Conservation (phyloP, 2,888 invertebrate genomes). For the Leptinotarsa peninsularis region DNA sequence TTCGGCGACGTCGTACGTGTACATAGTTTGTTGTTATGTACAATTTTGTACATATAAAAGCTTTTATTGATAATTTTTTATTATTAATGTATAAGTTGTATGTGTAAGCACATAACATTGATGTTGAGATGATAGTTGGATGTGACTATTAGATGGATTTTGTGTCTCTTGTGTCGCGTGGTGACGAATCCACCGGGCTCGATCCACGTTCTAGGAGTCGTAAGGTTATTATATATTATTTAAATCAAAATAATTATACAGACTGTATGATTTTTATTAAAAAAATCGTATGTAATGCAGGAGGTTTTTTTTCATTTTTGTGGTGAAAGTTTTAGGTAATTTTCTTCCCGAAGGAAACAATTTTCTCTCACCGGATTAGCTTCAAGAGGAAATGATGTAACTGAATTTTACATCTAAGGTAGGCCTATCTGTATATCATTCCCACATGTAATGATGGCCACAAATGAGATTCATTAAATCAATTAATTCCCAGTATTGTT, state of each 20-base stretch:
- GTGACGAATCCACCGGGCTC: constrained; percentile 36
- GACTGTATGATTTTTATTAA: constrained; percentile 50
- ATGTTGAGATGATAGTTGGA: constrained; percentile 49
- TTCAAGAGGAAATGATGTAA: no score
- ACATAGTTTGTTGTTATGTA: constrained; percentile 60
- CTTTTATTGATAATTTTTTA: constrained; percentile 54
- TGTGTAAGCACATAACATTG: constrained; percentile 49
- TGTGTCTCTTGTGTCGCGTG: constrained; percentile 56
- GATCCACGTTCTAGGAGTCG: constrained; percentile 35
- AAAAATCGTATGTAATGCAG: constrained; percentile 39
- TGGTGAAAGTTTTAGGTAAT: not conserved
- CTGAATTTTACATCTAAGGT: no score
- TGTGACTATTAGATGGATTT: constrained; percentile 54
- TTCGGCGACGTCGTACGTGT: constrained; percentile 54
- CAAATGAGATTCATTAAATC: no score
- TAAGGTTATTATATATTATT: constrained; percentile 42
- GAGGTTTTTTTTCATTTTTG: constrained; percentile 18
- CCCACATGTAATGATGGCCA: no score
- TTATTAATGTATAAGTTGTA: constrained; percentile 42
- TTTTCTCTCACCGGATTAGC: no score
- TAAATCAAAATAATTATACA: constrained; percentile 43
- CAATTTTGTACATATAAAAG: constrained; percentile 59
- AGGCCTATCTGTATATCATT: no score
- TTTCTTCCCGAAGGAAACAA: no score
- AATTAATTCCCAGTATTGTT: no score